Base-by-base conservation (phyloP, 2,797 vertebrate species). In the Syngnathus acus region DNA sequence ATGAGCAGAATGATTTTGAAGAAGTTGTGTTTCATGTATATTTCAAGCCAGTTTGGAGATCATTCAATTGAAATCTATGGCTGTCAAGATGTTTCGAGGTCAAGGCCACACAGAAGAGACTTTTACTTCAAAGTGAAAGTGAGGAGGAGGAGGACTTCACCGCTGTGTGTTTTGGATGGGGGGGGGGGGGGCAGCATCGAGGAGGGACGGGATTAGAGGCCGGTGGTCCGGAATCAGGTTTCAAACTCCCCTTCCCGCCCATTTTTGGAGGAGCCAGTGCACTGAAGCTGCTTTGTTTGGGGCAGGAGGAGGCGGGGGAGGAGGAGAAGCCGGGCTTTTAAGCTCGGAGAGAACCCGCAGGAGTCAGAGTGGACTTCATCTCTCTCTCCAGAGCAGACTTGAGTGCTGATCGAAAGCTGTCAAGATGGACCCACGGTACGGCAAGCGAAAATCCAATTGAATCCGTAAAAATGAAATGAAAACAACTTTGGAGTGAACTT, bases 231-330 rank as follows among this genome's bases (percentile, higher is more conserved):
- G 94, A 89, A 89, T 95, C 94, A 62, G 76, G 85, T 95, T 95
- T 93, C 94, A 94, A 90, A 86, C 71, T 76, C 78, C 86, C 82
- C 75, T 70, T 48, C 45, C 45, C 45, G 45, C 86, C 93, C 85
- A 90, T 88, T 84, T 62, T 62, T 43, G 13, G 11, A n/a, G 59
- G 39, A 61, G 59, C 21, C 42, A n/a, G 21, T 72, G 72, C 87
- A 90, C 92, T 94, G 87, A 94, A 91, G 91, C 92, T 86, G 93
- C 88, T 95, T 95, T 95, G 94, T 95, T 90, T 91, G 90, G 89
- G 81, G 87, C 82, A 84, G 69, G 81, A 79, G 62, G 80, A 71
- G 81, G 73, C 73, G 67, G 81, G 2, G 45, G 19, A 68, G 59
- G 58, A 72, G 77, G 66, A 67, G 39, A 69, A 82, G 71, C 58